Percentiles rank a stretch among this genome's conserved stretches.
These are phyloP conservation scores for Arbacia lixula DNA, from an alignment of 53 echinoderm and acorn worm genomes.

Conservation along the genomic window DNA sequence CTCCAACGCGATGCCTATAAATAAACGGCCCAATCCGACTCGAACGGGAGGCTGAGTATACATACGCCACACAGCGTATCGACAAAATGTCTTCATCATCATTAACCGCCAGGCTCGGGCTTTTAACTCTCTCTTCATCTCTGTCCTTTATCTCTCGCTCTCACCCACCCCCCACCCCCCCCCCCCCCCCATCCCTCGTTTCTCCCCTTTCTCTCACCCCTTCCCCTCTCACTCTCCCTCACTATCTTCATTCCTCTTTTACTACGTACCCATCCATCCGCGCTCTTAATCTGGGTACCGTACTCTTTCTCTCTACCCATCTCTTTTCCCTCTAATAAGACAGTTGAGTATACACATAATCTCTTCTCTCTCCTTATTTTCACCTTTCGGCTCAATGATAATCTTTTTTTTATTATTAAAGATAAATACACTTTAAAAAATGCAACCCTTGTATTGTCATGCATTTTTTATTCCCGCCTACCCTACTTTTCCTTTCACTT, in stretches of 20 bases:
- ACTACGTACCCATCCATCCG: not conserved
- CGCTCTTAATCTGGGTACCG: too few relatives aligned
- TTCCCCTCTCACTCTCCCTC: not conserved
- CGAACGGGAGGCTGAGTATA: conserved; percentile 27
- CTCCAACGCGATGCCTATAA: conserved; percentile 7
- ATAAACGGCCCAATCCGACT: conserved; percentile 33
- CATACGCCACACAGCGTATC: conserved; percentile 1
- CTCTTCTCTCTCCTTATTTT: too few relatives aligned
- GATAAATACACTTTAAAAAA: too few relatives aligned
- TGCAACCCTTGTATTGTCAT: too few relatives aligned
- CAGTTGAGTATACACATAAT: too few relatives aligned
- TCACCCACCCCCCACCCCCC: not conserved
- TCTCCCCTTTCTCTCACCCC: not conserved
- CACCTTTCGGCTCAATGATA: too few relatives aligned
- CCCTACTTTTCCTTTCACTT: too few relatives aligned
- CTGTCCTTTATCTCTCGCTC: not conserved
- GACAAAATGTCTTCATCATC: conserved; percentile 41
- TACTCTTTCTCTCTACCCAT: not conserved
- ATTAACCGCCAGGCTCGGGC: not conserved
- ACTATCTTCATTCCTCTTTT: not conserved
- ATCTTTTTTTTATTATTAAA: too few relatives aligned
- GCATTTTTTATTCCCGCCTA: too few relatives aligned
- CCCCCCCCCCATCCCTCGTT: not conserved
- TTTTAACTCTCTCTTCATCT: not conserved
- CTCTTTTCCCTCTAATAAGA: too few relatives aligned